phyloP scores from a whole-genome alignment of 1,140 invertebrate species.

The Brachionus calyciflorus region DNA sequence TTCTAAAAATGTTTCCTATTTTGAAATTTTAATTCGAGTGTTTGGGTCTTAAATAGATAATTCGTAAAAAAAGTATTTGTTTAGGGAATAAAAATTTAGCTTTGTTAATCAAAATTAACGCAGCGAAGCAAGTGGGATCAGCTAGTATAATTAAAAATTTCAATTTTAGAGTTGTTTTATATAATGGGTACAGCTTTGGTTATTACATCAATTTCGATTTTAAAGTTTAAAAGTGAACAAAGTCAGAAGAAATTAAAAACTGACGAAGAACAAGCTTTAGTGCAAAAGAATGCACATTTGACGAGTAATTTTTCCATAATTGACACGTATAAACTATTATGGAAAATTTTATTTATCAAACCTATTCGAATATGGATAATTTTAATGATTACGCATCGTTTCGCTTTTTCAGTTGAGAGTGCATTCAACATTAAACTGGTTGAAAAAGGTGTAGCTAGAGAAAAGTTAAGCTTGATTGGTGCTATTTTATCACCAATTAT shows the following conservation, averaged over 20 bases:
- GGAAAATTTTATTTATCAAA: background rate
- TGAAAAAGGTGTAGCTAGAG: constrained; percentile 7
- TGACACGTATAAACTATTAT: background rate
- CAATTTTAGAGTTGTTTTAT: constrained; percentile 3
- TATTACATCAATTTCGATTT: background rate
- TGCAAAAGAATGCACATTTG: background rate
- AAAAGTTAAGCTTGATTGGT: background rate
- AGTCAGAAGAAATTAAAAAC: background rate
- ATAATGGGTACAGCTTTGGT: background rate
- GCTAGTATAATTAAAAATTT: too few species aligned
- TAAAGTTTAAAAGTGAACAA: background rate
- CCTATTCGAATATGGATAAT: constrained; percentile 1
- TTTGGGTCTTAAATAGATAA: too few species aligned
- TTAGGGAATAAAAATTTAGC: too few species aligned
- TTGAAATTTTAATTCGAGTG: too few species aligned
- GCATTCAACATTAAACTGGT: background rate
- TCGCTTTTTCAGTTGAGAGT: background rate
- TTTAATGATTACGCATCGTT: background rate
- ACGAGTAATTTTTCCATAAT: background rate
- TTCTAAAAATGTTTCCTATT: too few species aligned
- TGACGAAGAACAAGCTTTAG: background rate
- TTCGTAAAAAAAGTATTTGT: too few species aligned
- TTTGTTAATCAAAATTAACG: too few species aligned
- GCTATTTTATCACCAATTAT: background rate
- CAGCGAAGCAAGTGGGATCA: too few species aligned